A percentile compares a stretch with the other conserved stretches of the same genome.
These are phyloP conservation scores for Melanotaenia boesemani DNA, from an alignment of 2,797 vertebrate genomes.

Conservation along the genomic window DNA sequence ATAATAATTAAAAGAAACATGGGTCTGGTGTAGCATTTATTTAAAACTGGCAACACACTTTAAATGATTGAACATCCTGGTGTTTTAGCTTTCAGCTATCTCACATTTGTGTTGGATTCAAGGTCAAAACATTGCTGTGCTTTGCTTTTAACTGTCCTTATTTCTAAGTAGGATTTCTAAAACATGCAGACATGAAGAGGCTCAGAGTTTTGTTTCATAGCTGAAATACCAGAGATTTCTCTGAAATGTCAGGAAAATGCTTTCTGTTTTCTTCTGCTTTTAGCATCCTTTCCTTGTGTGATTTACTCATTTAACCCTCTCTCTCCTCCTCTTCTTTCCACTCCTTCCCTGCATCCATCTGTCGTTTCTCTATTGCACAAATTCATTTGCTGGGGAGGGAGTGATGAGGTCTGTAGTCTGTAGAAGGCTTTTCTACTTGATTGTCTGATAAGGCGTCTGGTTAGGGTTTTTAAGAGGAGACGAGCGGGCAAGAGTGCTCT, in stretches of 20 bases:
- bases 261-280: conserved; percentile 11
- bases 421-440: conserved; percentile 34
- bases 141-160: conserved; percentile 29
- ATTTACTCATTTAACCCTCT: conserved; percentile 26
- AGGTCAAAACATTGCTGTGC: conserved; percentile 6
- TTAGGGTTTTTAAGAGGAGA: conserved; percentile 18
- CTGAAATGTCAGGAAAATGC: conserved; percentile 1
- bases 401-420: conserved; percentile 45
- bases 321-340: not conserved
- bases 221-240: conserved; percentile 27
- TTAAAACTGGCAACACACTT: not conserved
- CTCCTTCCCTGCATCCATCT: conserved; percentile 11
- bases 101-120: not conserved
- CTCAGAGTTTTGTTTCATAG: conserved; percentile 20
- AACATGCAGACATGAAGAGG: not conserved
- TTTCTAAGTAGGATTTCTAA: not conserved
- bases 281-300: conserved; percentile 10
- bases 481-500: conserved; percentile 6
- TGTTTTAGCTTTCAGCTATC: not conserved
- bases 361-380: conserved; percentile 20
- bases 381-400: conserved; percentile 23
- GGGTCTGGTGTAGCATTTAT: not conserved
- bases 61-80: not conserved
- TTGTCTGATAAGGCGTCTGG: conserved; percentile 64
- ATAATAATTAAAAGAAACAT: not conserved